Evolutionary conservation across 2,113 vertebrate genomes (phyloP), one percentile per base, ranked within the genome.

Genomic region (Cathartes aura): DNA sequence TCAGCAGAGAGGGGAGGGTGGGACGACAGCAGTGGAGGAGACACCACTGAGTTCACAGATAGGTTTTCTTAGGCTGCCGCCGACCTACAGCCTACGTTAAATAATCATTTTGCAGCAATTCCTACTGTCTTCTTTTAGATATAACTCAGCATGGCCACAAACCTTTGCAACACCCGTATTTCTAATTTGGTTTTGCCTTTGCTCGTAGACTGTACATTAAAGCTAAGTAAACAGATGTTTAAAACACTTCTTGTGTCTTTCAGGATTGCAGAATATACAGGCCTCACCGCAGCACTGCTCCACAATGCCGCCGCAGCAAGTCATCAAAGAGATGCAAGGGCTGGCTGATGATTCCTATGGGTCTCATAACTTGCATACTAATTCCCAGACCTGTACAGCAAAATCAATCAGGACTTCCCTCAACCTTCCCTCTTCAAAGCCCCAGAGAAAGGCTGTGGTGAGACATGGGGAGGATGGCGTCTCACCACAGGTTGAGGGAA

Each of bases 351-450:
- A 82, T 48, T 71, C 59, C 71, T 73, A 8, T 0, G 23, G 19
- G 34, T 82, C 90, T 88, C 42, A 21, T 52, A 87, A 74, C 73
- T 45, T n/a, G 9, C 62, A 59, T 8, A 36, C 23, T 48, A 73
- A 83, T 70, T 88, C 58, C 45, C 62, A 88, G 71, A 73, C 36
- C 53, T n/a, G 40, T 23, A 76, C 53, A 70, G 82, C 43, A 85
- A 87, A 95, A 82, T 74, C 81, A 34, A 2, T 60, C 47, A 64
- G 29, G 60, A 73, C 73, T 72, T 94, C 84, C 68, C 34, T 64
- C 80, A 92, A 63, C 23, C 38, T 73, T 14, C 48, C 32, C 26
- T 93, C 80, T 72, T 89, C 79, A 87, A 94, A 93, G 55, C 78
- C 82, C 20, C 58, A 38, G 78, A 72, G 74, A 72, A 87, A 58